Percentiles rank a stretch among this genome's conserved stretches.
These are phyloP conservation scores for Sparidentex hasta DNA, from an alignment of 2,797 vertebrate genomes.

Conservation along the genomic window DNA sequence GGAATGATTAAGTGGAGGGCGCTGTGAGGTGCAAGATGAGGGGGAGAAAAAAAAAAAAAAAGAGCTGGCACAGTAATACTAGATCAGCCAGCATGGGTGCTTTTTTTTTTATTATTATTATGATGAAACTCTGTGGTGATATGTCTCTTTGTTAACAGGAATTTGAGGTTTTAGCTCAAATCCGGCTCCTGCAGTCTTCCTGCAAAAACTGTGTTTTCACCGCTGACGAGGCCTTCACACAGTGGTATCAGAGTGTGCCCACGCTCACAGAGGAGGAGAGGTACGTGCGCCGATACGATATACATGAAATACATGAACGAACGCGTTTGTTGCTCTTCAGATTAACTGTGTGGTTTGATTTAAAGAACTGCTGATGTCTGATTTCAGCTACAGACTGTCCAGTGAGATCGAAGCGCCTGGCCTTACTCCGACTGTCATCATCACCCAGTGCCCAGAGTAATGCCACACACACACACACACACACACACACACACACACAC, in stretches of 20 bases:
- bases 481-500: neutral
- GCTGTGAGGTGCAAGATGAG: slow-evolving; percentile 19
- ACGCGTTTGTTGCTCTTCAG: neutral
- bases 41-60: neutral
- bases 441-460: slow-evolving; percentile 92
- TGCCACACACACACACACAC: neutral
- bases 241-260: slow-evolving; percentile 89
- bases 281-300: slow-evolving; percentile 62
- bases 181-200: slow-evolving; percentile 90
- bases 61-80: neutral
- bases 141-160: slow-evolving; percentile 83
- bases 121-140: slow-evolving; percentile 41
- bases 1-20: slow-evolving; percentile 32
- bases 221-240: slow-evolving; percentile 82
- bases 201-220: slow-evolving; percentile 90
- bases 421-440: slow-evolving; percentile 87
- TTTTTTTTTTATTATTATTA: neutral
- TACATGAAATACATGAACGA: neutral
- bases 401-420: slow-evolving; percentile 89
- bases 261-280: slow-evolving; percentile 89
- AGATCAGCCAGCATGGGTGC: slow-evolving; percentile 3
- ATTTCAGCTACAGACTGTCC: slow-evolving; percentile 89
- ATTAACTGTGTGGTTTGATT: neutral
- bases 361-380: neutral
- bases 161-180: slow-evolving; percentile 93